These are phyloP conservation scores for Martes martes DNA, from an alignment of 2,113 vertebrate genomes.

Conservation along the genomic window DNA sequence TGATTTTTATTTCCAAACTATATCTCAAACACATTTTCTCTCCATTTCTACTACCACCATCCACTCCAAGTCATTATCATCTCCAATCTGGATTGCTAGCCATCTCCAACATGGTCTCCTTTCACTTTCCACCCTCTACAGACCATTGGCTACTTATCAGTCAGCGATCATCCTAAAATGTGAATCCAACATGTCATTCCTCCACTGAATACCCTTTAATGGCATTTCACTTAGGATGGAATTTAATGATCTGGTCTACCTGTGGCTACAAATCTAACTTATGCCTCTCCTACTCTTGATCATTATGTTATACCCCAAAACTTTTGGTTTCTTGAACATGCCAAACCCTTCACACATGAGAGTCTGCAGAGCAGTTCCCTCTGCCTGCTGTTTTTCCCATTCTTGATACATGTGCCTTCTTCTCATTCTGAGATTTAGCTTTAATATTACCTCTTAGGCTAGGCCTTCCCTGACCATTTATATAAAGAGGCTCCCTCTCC, in stretches of 20 bases:
- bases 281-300: neutral
- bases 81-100: neutral
- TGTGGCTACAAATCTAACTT: neutral
- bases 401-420: neutral
- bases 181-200: neutral
- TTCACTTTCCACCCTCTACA: neutral
- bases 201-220: neutral
- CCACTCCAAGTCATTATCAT: neutral
- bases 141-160: neutral
- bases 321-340: neutral
- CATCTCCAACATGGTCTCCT: neutral
- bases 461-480: neutral
- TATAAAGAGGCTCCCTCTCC: neutral
- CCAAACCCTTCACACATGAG: neutral
- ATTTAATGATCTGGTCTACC: neutral
- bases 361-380: neutral
- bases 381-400: neutral
- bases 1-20: neutral
- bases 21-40: neutral
- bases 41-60: neutral
- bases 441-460: neutral
- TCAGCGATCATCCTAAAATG: neutral
- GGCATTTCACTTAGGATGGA: neutral
- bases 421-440: neutral
- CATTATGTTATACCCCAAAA: neutral